A percentile compares a stretch with the other conserved stretches of the same genome.
These are phyloP conservation scores for Oasisia sp. DNA, from an alignment of 2,888 invertebrate genomes.

Conservation along the genomic window DNA sequence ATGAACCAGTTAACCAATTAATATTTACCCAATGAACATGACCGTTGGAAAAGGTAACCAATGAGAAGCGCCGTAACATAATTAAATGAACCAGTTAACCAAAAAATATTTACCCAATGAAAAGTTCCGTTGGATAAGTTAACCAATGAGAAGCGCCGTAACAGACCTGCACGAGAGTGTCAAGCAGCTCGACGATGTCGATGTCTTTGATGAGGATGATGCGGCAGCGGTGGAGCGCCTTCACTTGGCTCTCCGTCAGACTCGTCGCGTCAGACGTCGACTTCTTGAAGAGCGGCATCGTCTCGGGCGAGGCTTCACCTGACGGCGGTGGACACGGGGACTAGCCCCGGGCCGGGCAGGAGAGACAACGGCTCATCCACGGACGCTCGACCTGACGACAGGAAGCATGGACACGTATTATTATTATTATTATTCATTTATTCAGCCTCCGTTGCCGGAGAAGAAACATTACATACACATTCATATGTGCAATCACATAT, in stretches of 20 bases:
- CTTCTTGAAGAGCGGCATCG: slow-evolving; percentile 33
- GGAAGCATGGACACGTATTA: not conserved
- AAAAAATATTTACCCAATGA: not conserved
- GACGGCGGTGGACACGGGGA: not conserved
- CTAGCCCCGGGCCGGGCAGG: not conserved
- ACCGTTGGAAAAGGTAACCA: not conserved
- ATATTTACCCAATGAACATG: not conserved
- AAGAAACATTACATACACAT: no score
- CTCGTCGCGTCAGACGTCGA: slow-evolving; percentile 28
- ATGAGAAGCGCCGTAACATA: not conserved
- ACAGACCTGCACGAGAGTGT: slow-evolving; percentile 18
- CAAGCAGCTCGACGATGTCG: slow-evolving; percentile 33
- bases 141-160: not conserved
- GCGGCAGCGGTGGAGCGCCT: slow-evolving; percentile 41
- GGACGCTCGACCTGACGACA: not conserved
- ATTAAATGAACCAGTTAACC: no score
- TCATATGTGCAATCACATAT: no score
- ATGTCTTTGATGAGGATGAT: slow-evolving; percentile 42
- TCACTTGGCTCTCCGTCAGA: slow-evolving; percentile 33
- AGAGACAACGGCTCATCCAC: not conserved
- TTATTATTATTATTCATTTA: no score
- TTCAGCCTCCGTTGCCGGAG: no score
- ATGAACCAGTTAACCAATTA: no score
- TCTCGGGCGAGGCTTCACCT: not conserved
- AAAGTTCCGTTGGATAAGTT: not conserved